A percentile compares a stretch with the other conserved stretches of the same genome.
Evolutionary conservation across 2,797 vertebrate genomes (phyloP).

Genomic region (Kryptopterus vitreolus): DNA sequence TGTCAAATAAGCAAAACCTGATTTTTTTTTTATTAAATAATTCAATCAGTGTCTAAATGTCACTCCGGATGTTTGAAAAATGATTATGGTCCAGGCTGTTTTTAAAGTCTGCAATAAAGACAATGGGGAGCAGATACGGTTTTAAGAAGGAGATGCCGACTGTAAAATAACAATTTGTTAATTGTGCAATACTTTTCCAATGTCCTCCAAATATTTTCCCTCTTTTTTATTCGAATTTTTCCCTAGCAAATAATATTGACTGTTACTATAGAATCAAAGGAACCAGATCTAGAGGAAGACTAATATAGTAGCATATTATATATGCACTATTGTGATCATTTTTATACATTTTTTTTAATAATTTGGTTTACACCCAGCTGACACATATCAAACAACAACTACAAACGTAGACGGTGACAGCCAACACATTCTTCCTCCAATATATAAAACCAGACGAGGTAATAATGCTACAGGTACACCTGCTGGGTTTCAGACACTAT

Average conservation of each 20-base stretch:
- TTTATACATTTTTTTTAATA: not conserved
- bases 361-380: too few relatives aligned
- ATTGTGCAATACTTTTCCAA: too few relatives aligned
- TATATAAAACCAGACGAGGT: not conserved
- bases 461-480: not conserved
- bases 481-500: not conserved
- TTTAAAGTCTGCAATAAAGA: not conserved
- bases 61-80: not conserved
- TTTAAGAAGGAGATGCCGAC: not conserved
- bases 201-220: too few relatives aligned
- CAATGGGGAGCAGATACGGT: not conserved
- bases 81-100: not conserved
- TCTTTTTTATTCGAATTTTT: not conserved
- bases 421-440: not conserved
- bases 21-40: constrained; percentile 18
- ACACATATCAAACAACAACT: not conserved
- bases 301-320: not conserved
- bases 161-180: too few relatives aligned
- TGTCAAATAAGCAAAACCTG: not conserved
- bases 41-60: constrained; percentile 11
- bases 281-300: not conserved
- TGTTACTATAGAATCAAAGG: constrained; percentile 1
- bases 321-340: not conserved
- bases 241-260: not conserved
- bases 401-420: not conserved